A percentile compares a stretch with the other conserved stretches of the same genome.
Conservation (phyloP, 2,888 invertebrate genomes). For the Hedychridium roseum region DNA sequence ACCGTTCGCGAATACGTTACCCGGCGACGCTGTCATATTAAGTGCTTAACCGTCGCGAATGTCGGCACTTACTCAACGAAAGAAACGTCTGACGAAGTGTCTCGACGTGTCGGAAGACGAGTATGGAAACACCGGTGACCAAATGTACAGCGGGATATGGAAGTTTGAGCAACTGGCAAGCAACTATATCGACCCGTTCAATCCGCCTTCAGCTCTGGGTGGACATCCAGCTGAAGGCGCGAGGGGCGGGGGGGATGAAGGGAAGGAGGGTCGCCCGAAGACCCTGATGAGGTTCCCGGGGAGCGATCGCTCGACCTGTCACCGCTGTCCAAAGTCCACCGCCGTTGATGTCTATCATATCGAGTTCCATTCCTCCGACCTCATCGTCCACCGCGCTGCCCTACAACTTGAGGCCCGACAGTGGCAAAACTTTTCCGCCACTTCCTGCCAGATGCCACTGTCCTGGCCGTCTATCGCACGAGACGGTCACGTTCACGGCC, state of each 20-base stretch:
- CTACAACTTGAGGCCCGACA: not conserved
- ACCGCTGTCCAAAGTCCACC: conserved; percentile 10
- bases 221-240: conserved; percentile 31
- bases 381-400: not conserved
- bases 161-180: conserved; percentile 50
- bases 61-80: too few species aligned
- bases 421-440: conserved; percentile 11
- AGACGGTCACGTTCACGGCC: too few species aligned
- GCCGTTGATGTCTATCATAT: conserved; percentile 19
- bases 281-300: conserved; percentile 28
- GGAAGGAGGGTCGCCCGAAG: conserved; percentile 14
- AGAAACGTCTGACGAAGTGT: too few species aligned
- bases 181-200: conserved; percentile 40
- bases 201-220: conserved; percentile 29
- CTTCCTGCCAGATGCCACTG: conserved; percentile 3
- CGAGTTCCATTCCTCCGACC: conserved; percentile 14
- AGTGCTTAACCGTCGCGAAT: too few species aligned
- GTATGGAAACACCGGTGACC: not conserved
- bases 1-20: too few species aligned
- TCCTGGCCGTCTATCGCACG: not conserved
- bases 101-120: conserved; percentile 6
- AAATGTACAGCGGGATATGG: conserved; percentile 33
- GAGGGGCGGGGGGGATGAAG: conserved; percentile 11
- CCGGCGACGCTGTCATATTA: too few species aligned
- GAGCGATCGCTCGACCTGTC: conserved; percentile 23